Percentiles rank a stretch among this genome's conserved stretches.
Conservation (phyloP, 2,797 vertebrate species). For the Sebastes matsubarae region DNA sequence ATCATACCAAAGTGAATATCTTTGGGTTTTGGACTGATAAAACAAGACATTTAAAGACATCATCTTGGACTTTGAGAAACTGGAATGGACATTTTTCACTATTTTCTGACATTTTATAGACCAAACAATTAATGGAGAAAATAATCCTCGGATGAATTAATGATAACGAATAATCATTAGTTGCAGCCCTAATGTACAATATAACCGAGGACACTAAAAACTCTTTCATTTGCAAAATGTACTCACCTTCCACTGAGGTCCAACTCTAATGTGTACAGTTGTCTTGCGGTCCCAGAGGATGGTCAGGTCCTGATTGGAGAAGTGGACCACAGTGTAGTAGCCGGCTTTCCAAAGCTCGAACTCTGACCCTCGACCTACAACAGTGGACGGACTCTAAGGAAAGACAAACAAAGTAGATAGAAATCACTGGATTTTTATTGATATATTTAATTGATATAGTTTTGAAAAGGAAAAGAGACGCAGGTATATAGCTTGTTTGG, state of each 20-base stretch:
- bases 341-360: constrained; percentile 96
- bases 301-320: constrained; percentile 91
- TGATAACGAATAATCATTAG: too few relatives aligned
- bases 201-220: neutral
- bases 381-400: constrained; percentile 81
- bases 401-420: constrained; percentile 1
- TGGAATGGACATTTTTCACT: too few relatives aligned
- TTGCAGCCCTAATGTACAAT: too few relatives aligned
- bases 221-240: neutral
- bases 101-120: too few relatives aligned
- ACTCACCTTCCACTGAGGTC: constrained; percentile 94
- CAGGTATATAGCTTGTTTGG: neutral
- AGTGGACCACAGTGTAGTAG: constrained; percentile 92
- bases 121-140: too few relatives aligned
- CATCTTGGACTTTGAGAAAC: too few relatives aligned
- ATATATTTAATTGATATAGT: neutral
- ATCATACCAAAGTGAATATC: too few relatives aligned
- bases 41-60: too few relatives aligned
- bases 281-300: constrained; percentile 98
- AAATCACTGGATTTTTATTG: neutral
- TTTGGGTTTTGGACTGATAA: too few relatives aligned
- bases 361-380: constrained; percentile 84
- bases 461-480: neutral
- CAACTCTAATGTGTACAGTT: constrained; percentile 94
- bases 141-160: too few relatives aligned